Evolutionary conservation across 53 echinoderm and acorn worm species (phyloP).

Genomic region (Echinarachnius parma): DNA sequence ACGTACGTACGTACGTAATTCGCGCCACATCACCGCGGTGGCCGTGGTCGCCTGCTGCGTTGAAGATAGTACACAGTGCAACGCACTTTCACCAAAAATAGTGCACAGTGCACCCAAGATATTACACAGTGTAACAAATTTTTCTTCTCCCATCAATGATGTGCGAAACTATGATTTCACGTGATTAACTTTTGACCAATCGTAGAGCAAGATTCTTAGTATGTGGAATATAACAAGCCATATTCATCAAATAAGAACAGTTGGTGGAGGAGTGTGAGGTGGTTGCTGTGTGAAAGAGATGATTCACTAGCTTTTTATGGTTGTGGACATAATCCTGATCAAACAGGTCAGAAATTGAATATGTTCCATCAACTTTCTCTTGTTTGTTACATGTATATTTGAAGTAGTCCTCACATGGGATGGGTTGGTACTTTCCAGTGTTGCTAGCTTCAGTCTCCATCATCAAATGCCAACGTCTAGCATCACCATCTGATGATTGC

Average conservation of each 20-base stretch:
- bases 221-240: too few relatives aligned
- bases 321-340: slow-evolving; percentile 26
- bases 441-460: not conserved
- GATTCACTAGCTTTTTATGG: slow-evolving; percentile 17
- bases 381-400: slow-evolving; percentile 1
- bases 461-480: slow-evolving; percentile 8
- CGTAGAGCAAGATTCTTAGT: too few relatives aligned
- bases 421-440: not conserved
- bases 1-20: too few relatives aligned
- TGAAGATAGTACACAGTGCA: too few relatives aligned
- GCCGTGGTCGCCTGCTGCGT: too few relatives aligned
- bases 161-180: too few relatives aligned
- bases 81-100: too few relatives aligned
- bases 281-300: slow-evolving; percentile 9
- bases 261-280: not conserved
- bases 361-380: not conserved
- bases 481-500: slow-evolving; percentile 25
- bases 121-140: too few relatives aligned
- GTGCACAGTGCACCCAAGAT: too few relatives aligned
- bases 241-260: not conserved
- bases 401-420: slow-evolving; percentile 1
- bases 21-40: too few relatives aligned
- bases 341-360: not conserved
- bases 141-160: too few relatives aligned
- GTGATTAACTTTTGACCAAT: too few relatives aligned